These are phyloP conservation scores for Lasiurus cinereus DNA, from an alignment of 2,113 vertebrate genomes.

Conservation along the genomic window DNA sequence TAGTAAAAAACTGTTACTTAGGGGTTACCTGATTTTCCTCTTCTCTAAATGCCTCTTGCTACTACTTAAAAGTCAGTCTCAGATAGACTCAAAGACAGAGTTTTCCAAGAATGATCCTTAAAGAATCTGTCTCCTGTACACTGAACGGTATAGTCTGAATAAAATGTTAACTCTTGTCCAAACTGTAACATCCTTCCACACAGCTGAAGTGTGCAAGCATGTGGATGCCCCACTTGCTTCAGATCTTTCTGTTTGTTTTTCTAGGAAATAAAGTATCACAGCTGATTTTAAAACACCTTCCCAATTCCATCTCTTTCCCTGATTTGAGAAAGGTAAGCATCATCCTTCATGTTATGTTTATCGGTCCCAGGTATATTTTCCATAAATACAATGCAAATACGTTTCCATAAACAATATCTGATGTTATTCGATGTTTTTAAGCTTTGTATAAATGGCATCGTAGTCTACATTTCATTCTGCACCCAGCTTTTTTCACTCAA, in stretches of 20 bases:
- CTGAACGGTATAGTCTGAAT: neutral
- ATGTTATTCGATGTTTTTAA: neutral
- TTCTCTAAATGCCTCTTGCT: neutral
- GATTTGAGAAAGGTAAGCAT: conserved; percentile 28
- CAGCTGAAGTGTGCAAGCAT: neutral
- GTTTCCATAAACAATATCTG: conserved; percentile 18
- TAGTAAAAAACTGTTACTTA: neutral
- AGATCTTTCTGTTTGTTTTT: neutral
- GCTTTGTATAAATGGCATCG: neutral
- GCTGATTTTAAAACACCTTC: neutral
- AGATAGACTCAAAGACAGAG: neutral
- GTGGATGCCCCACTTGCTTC: neutral
- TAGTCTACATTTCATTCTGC: neutral
- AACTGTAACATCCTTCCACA: neutral
- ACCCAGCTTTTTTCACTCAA: neutral
- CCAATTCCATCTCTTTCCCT: neutral
- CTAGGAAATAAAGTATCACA: conserved; percentile 48
- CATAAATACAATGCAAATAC: neutral
- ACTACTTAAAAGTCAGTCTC: neutral
- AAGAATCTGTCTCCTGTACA: neutral
- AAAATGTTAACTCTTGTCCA: neutral
- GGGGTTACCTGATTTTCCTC: neutral
- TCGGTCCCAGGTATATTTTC: conserved; percentile 10
- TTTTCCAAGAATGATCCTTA: conserved; percentile 28
- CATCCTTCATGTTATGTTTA: neutral